Evolutionary conservation across 2,113 vertebrate species (phyloP).

Genomic region (Oryzias woworae): DNA sequence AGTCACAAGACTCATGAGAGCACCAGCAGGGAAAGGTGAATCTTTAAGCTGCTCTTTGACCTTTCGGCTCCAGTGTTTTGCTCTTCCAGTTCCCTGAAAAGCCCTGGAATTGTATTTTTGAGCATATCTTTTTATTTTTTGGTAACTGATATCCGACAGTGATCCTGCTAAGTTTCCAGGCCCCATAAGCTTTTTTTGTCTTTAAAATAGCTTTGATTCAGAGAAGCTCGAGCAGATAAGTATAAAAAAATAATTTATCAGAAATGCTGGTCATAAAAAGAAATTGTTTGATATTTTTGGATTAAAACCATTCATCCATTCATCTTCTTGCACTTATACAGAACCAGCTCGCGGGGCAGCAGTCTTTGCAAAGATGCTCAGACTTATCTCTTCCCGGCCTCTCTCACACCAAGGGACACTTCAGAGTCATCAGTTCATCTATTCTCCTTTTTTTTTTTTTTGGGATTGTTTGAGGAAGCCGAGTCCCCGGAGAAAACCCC

Average conservation of each 20-base stretch:
- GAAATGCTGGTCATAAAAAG: neutral
- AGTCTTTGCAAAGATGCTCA: too few species aligned
- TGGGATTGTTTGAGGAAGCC: too few species aligned
- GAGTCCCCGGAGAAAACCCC: too few species aligned
- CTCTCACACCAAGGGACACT: too few species aligned
- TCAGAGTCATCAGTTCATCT: too few species aligned
- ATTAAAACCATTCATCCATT: too few species aligned
- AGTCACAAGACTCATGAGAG: neutral
- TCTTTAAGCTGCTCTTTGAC: constrained; percentile 7
- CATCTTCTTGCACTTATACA: too few species aligned
- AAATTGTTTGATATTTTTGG: neutral
- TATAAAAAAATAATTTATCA: neutral
- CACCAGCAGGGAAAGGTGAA: neutral
- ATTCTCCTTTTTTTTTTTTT: too few species aligned
- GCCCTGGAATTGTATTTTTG: constrained; percentile 9
- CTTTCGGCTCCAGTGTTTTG: constrained; percentile 1
- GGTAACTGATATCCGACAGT: constrained; percentile 21
- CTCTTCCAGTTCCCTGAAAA: constrained; percentile 6
- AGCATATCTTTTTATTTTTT: constrained; percentile 4
- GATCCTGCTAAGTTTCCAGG: constrained; percentile 13
- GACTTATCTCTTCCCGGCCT: too few species aligned
- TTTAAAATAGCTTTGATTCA: neutral
- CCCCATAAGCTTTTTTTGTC: constrained; percentile 9
- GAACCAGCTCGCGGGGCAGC: too few species aligned
- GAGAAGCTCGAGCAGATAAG: neutral